These are phyloP conservation scores for Lucilia cuprina DNA, from an alignment of 1,140 invertebrate genomes.

Conservation along the genomic window DNA sequence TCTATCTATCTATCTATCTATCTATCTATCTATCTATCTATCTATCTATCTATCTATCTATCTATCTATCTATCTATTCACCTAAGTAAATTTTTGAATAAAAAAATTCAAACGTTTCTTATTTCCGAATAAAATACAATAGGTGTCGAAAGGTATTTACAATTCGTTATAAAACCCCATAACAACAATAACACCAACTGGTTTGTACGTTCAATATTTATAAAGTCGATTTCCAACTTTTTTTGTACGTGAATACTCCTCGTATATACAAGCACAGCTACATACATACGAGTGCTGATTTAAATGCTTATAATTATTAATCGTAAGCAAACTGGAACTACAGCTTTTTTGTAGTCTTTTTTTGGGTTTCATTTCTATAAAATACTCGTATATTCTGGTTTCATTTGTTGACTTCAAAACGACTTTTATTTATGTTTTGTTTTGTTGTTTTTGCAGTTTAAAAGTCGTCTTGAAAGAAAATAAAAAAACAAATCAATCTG, in stretches of 20 bases:
- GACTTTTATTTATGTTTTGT: not conserved
- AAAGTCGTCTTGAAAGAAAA: not conserved
- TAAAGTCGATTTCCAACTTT: not conserved
- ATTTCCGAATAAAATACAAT: not conserved
- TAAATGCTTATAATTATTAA: not conserved
- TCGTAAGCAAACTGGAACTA: conserved; percentile 1
- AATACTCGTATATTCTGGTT: not conserved
- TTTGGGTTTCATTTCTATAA: not conserved
- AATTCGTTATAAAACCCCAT: not conserved
- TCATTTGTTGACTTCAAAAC: not conserved
- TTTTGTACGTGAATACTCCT: not conserved
- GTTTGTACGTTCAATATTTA: not conserved
- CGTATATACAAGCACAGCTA: no score
- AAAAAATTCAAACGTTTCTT: not conserved
- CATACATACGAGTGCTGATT: not conserved
- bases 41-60: no score
- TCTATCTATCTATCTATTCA: no score
- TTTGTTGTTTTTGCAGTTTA: not conserved
- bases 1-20: no score
- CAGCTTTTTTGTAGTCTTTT: not conserved
- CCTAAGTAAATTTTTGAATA: no score
- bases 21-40: no score
- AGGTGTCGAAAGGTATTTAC: not conserved
- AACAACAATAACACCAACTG: not conserved
- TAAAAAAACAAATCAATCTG: not conserved